Base-by-base conservation (phyloP, 2,113 vertebrate species). In the Clarias magur region DNA sequence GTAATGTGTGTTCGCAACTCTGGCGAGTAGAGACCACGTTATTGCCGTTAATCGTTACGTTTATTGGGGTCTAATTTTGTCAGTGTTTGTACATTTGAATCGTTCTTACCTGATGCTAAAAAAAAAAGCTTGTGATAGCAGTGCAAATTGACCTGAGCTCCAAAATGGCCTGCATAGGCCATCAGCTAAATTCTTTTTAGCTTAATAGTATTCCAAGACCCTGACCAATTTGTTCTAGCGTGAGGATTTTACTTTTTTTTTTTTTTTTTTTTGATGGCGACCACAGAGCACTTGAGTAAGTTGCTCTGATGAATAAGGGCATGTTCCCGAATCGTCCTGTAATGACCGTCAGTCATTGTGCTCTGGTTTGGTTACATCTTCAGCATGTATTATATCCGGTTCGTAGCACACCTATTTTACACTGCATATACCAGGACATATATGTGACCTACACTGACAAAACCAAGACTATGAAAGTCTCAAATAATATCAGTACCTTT, bases 321-420 rank as follows among this genome's bases (percentile, higher is more conserved):
- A 16, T 38, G 7, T 7, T 34, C 5, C 12, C 0, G 2, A 62
- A 81, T 81, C 21, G 60, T 90, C 72, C 92, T 93, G 92, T 88
- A 92, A 94, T 90, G 91, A 89, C 70, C 4, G 34, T 85, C 91
- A 85, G 88, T 92, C 93, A 91, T 90, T 93, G 91, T 93, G 93
- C 94, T 93, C 91, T 93, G 93, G 92, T 94, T 94, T 93, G 92
- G 87, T 89, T 83, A 89, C 80, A 89, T 91, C 65, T 91, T 92
- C 88, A 90, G 92, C 91, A 93, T 91, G 90, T 92, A 92, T 92
- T 82, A 85, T 89, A 88, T 91, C 92, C 84, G 89, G 91, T 93
- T 91, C 87, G 91, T 87, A 88, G 88, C 91, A 92, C 92, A 92
- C 88, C 89, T 93, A 93, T 92, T 89, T 91, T 93, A 94, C 94